Evolutionary conservation across 2,797 vertebrate species (phyloP), one percentile per base, ranked within the genome.

Genomic region (Cryptoprocta ferox): DNA sequence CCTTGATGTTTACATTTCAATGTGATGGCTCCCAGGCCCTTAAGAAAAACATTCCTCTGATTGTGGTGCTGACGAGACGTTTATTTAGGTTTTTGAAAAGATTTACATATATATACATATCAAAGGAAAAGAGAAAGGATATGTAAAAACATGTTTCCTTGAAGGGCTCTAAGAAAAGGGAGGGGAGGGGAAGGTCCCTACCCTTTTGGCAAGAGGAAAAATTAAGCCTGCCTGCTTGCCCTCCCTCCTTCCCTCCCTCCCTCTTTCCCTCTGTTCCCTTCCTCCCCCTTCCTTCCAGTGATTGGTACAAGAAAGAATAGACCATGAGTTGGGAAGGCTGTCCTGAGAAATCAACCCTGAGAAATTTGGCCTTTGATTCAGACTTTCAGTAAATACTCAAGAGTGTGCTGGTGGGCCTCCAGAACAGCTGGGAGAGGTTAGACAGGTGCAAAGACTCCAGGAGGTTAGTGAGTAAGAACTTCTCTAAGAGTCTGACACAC

Each of bases 301-400:
- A 32, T 65, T 71, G 73, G 11, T 79, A 19, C 37, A 32, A 39
- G 68, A 87, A 93, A 35, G 35, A 76, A 50, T 76, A 90, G 50
- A 95, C 26, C 26, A 42, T n/a, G 35, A 93, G n/a, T 21, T 95
- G 24, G 30, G 80, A n/a, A 56, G 28, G 32, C 75, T 91, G 45
- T 24, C n/a, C 35, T 76, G n/a, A 71, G 92, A 87, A 42, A 53
- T n/a, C 61, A 94, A 56, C 37, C 70, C n/a, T 59, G 66, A 86
- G 48, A 90, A 92, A 61, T 8, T 8, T 86, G 35, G 68, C 68
- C n/a, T 90, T 89, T 95, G 59, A 76, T 81, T 68, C 73, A 86
- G 26, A 92, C 56, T 89, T 85, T n/a, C 50, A 35, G 56, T 85
- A 39, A 81, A 63, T 70, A 70, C 63, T 89, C 30, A 10, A 50